Evolutionary conservation across 2,797 vertebrate genomes (phyloP).

Genomic region (Myotis findleyi): DNA sequence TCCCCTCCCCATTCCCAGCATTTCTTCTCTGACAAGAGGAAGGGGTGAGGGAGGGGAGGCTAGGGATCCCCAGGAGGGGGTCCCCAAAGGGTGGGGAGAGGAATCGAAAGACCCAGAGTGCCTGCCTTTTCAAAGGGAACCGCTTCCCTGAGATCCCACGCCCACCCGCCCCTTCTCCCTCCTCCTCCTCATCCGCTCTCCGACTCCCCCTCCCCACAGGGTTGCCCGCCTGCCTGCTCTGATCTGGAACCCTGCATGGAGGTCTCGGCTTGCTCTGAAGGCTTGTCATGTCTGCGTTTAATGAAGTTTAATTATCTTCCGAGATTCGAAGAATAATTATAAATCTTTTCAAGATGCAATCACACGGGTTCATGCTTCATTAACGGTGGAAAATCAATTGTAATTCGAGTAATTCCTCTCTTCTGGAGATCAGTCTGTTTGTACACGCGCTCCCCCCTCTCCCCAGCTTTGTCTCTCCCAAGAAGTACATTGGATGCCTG

Average conservation of each 20-base stretch:
- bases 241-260: slow-evolving; percentile 70
- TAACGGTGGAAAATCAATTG: slow-evolving; percentile 88
- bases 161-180: too few species aligned
- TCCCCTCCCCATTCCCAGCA: fast-evolving
- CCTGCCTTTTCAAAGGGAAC: neutral
- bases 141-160: neutral
- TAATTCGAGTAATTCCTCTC: slow-evolving; percentile 84
- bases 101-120: neutral
- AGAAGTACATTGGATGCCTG: slow-evolving; percentile 4
- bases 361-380: slow-evolving; percentile 88
- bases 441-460: slow-evolving; percentile 57
- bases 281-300: slow-evolving; percentile 87
- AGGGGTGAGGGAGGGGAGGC: neutral
- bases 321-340: slow-evolving; percentile 90
- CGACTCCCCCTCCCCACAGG: neutral
- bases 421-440: slow-evolving; percentile 80
- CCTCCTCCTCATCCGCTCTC: neutral
- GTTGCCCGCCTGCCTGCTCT: slow-evolving; percentile 26
- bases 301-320: slow-evolving; percentile 90
- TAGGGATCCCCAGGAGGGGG: neutral
- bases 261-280: slow-evolving; percentile 82
- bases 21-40: neutral
- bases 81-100: neutral
- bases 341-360: slow-evolving; percentile 90
- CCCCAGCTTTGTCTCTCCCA: slow-evolving; percentile 56